These are phyloP conservation scores for Aeoliscus strigatus DNA, from an alignment of 2,797 vertebrate genomes.

Conservation along the genomic window DNA sequence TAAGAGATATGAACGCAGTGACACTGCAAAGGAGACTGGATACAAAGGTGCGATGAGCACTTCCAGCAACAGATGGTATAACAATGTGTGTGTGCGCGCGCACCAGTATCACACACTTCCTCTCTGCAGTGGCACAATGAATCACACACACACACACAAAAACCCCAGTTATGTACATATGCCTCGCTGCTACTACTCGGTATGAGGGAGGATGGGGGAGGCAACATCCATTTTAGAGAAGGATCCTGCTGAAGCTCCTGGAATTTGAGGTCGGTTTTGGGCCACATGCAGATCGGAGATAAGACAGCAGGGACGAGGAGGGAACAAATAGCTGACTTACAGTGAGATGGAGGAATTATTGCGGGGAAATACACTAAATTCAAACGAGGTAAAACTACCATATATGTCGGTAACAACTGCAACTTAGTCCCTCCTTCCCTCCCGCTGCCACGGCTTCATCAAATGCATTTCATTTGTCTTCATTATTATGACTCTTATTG, in stretches of 20 bases:
- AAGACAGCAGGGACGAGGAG: constrained; percentile 10
- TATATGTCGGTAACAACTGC: no score
- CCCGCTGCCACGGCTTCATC: no score
- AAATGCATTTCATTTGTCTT: no score
- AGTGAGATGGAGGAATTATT: constrained; percentile 2
- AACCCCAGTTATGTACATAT: no score
- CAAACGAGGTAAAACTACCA: no score
- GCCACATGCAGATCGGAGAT: constrained; percentile 31
- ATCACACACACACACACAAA: constrained; percentile 30
- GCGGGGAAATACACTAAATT: no score
- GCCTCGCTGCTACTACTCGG: constrained; percentile 1
- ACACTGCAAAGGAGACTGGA: constrained; percentile 9
- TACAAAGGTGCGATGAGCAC: neutral
- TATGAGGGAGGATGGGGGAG: neutral
- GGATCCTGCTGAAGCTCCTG: constrained; percentile 7
- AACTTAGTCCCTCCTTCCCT: no score
- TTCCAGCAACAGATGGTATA: constrained; percentile 40
- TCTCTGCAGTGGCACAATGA: constrained; percentile 36
- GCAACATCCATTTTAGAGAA: constrained; percentile 7
- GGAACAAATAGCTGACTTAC: neutral
- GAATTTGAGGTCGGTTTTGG: constrained; percentile 3
- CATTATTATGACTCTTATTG: no score
- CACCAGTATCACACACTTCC: constrained; percentile 28
- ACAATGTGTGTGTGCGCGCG: constrained; percentile 13
- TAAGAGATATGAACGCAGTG: constrained; percentile 5